These are phyloP conservation scores for Dynastes hyllus DNA, from an alignment of 2,888 invertebrate genomes.

Conservation along the genomic window DNA sequence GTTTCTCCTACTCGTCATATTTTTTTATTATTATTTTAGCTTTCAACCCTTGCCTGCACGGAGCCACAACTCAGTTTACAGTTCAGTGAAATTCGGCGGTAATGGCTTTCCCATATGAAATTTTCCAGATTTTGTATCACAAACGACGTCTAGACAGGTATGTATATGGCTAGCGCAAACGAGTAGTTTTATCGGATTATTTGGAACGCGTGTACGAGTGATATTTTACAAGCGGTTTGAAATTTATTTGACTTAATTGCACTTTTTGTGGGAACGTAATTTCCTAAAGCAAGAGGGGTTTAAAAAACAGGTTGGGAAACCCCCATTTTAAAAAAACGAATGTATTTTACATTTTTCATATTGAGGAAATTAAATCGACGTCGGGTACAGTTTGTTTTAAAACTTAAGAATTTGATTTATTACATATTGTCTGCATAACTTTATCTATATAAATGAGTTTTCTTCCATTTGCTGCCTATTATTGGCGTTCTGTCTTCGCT, in stretches of 20 bases:
- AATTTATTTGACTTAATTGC: constrained; percentile 25
- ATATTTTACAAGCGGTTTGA: constrained; percentile 1
- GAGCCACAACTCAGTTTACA: constrained; percentile 54
- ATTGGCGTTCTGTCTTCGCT: no score
- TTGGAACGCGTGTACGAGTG: constrained; percentile 6
- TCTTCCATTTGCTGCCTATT: no score
- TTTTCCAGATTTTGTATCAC: constrained; percentile 55
- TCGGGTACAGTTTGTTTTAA: no score
- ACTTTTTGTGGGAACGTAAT: not conserved
- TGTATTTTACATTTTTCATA: no score
- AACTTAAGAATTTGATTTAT: no score
- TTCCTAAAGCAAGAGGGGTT: not conserved
- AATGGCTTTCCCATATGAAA: constrained; percentile 57
- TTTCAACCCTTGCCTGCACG: constrained; percentile 24
- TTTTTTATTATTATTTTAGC: constrained; percentile 51
- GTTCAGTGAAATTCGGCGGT: constrained; percentile 56
- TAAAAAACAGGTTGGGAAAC: no score
- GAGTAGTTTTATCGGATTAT: constrained; percentile 32
- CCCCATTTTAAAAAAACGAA: no score
- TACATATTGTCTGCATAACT: no score
- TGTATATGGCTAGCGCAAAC: constrained; percentile 24
- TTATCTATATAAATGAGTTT: no score
- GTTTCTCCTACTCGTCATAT: constrained; percentile 51
- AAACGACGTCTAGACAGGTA: constrained; percentile 50
- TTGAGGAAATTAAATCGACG: no score